Percentiles rank a stretch among this genome's conserved stretches.
phyloP scores from a whole-genome alignment of 53 echinoderm and acorn worm genomes.

The Henricia sp. region DNA sequence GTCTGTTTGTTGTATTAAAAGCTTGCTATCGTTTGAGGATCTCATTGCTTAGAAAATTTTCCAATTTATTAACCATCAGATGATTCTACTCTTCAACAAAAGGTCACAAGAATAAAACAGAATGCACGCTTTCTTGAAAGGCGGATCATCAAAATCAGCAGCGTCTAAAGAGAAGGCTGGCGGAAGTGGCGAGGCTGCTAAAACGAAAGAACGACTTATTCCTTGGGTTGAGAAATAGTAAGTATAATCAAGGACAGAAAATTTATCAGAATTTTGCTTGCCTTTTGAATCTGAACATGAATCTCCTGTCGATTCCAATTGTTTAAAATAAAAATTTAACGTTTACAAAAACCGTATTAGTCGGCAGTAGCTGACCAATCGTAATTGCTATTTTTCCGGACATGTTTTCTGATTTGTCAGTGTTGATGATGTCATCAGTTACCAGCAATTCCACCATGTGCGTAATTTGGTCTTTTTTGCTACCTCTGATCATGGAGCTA shows the following conservation, averaged over 20 bases:
- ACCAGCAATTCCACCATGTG: neutral
- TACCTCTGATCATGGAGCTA: neutral
- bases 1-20: no score
- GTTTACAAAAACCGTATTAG: neutral
- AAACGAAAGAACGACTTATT: slow-evolving; percentile 61
- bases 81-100: no score
- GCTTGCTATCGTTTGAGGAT: no score
- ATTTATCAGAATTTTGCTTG: neutral
- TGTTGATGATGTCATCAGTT: no score
- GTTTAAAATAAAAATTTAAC: neutral
- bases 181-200: slow-evolving; percentile 42
- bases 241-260: neutral
- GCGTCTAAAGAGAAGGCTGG: slow-evolving; percentile 63
- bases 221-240: slow-evolving; percentile 99
- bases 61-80: no score
- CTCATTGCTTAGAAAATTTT: no score
- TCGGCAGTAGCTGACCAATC: neutral
- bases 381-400: neutral
- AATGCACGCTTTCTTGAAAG: slow-evolving; percentile 93
- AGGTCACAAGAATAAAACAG: neutral
- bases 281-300: neutral
- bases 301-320: neutral
- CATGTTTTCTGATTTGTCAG: neutral
- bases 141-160: slow-evolving; percentile 59
- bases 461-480: neutral